Evolutionary conservation across 2,113 vertebrate genomes (phyloP), one percentile per base, ranked within the genome.

Genomic region (Cynoglossus semilaevis): DNA sequence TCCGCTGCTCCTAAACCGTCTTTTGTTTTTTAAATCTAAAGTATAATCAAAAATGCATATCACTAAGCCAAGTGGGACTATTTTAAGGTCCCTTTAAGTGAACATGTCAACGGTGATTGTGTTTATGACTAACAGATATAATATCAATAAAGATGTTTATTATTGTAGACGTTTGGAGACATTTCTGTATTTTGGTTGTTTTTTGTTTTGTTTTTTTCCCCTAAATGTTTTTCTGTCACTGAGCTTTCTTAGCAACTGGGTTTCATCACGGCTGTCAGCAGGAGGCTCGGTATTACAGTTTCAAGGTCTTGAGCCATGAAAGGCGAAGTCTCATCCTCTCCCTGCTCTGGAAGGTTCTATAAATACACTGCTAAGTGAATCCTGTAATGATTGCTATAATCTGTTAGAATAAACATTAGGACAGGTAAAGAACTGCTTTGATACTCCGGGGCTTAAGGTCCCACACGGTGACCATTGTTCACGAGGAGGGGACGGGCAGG

Each of bases 131-230:
- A 43, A 72, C 45, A 61, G 58, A 41, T 68, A 63, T 77, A 66
- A 79, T 43, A 73, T 60, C 34, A 85, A 85, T 87, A 81, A 88
- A 88, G 45, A 75, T 56, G 19, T 79, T 36, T 80, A 70, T 82
- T 86, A 76, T 85, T 83, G 47, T 77, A 68, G 1, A 70, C 13
- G 41, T n/a, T 46, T 67, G 18, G 55, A 38, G 2, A 42, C 0
- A n/a, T n/a, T n/a, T n/a, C n/a, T n/a, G n/a, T n/a, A n/a, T n/a
- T n/a, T n/a, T n/a, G n/a, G n/a, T n/a, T n/a, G n/a, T n/a, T n/a
- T n/a, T n/a, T n/a, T n/a, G 7, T 48, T 34, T 18, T n/a, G n/a
- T 51, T 50, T 18, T 15, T 15, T 18, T 15, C 10, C 7, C 10
- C 13, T 16, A 15, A 37, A 36, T 47, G 37, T 13, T 51, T 61